Percentiles rank a stretch among this genome's conserved stretches.
Evolutionary conservation across 2,113 vertebrate genomes (phyloP).

Genomic region (Lamprotornis superbus): DNA sequence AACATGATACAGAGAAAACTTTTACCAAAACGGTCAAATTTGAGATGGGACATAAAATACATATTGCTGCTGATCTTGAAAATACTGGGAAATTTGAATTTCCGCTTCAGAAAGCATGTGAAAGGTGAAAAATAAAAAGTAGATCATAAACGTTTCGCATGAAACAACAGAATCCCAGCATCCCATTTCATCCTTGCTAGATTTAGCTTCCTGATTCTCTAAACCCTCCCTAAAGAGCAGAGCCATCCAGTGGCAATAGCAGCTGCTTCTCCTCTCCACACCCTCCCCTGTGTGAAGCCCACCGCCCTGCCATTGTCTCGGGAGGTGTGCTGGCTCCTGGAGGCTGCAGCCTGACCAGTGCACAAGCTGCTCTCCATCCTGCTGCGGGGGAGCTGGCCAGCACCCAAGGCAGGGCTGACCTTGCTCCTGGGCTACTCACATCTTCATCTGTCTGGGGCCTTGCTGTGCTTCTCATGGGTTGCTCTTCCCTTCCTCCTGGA

Average conservation of each 20-base stretch:
- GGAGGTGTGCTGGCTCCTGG: neutral
- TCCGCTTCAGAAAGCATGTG: neutral
- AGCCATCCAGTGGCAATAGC: neutral
- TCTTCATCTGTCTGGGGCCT: neutral
- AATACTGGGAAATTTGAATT: neutral
- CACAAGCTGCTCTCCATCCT: neutral
- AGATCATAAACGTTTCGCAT: neutral
- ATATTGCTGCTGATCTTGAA: neutral
- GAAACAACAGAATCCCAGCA: neutral
- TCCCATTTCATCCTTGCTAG: neutral
- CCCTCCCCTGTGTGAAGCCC: neutral
- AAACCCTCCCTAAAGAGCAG: neutral
- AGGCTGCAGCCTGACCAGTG: neutral
- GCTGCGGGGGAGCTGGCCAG: neutral
- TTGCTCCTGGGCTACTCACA: slow-evolving; percentile 12
- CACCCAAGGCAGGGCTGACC: neutral
- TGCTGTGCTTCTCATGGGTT: neutral
- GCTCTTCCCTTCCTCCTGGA: neutral
- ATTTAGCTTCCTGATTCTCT: neutral
- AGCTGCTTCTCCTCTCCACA: neutral
- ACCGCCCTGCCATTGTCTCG: neutral
- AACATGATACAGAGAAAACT: fast-evolving
- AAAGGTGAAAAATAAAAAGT: neutral
- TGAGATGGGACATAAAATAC: neutral
- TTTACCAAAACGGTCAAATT: neutral